Evolutionary conservation across 2,888 invertebrate genomes (phyloP), one percentile per base, ranked within the genome.

Genomic region (Dynastes hyllus): DNA sequence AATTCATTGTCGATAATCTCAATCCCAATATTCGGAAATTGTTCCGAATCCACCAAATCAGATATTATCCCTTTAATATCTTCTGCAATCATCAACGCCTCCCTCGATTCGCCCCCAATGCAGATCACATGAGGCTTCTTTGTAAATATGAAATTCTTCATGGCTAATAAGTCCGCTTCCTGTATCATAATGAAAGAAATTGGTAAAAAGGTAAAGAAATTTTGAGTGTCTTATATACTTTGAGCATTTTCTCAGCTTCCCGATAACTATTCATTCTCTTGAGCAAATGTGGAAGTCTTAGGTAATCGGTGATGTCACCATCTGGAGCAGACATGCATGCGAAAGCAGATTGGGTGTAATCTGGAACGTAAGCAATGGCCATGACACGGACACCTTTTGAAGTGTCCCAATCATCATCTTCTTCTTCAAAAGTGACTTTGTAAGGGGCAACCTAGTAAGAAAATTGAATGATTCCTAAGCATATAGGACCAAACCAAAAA

Each of bases 1-100:
- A 98, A 91, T 86, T 98, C 98, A 85, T 98, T 98, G 87, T 99
- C 98, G 9, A 97, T 92, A 76, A 98, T 94, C 89, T 98, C 98
- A 0, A 98, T 96, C 65, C 93, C 93, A 81, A 99, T 94, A 2
- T 92, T 89, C 0, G 97, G 96, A 87, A 97, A 96, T 88, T 97
- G 96, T 77, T 97, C 97, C 78, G 96, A 95, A 58, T 96, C 94
- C 0, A 93, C 91, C 75, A 97, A 90, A 85, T 94, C 94, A 50
- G 92, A 91, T 9, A 97, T 91, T 78, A 96, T 92, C 81, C 93
- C 94, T 76, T 92, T 92, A 37, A 97, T 90, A 88, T 96, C 98
- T 0, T 93, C 92, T 84, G 94, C 93, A 27, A 98, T 91, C 92
- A 93, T 94, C 78, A 94, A 87, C 0, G 97, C 97, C 84, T 97